Evolutionary conservation across 1,140 invertebrate species (phyloP), one percentile per base, ranked within the genome.

Genomic region (Brachionus asplanchnoidis): DNA sequence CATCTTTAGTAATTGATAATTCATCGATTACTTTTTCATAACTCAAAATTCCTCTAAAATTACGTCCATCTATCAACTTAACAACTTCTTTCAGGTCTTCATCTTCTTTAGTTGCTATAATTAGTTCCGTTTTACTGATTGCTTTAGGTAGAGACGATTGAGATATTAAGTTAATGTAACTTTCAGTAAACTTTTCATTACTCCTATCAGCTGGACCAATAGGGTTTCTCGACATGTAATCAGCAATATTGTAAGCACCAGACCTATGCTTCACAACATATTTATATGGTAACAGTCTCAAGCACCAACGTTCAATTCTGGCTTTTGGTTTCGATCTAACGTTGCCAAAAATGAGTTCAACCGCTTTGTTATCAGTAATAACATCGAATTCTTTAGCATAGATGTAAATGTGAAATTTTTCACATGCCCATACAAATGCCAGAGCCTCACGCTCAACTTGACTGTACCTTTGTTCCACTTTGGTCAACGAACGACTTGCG

Each of bases 401-500:
- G 6, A 84, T 23, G 44, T 84, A 84, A 12, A 23, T 17, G 12
- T 70, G n/a, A 26, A 66, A 68, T 20, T 70, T 73, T 46, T 84
- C 56, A 23, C 23, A 46, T 42, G 56, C 53, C 26, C 26, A 68
- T 12, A 84, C 32, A 40, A 66, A 26, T 8, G 80, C 80, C 28
- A 84, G 56, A 20, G 80, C 87, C 85, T 89, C 87, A 77, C 86
- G 86, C 46, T 89, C 88, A 8, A 88, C 87, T 3, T 83, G 84
- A 11, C 86, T 60, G 65, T 88, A 89, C 32, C 86, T 87, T 68
- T 42, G 68, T 84, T 89, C 88, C 3, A 86, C 46, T 26, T 32
- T 50, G 9, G n/a, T 26, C 28, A 84, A 68, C 23, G 53, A 53
- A n/a, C 80, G 32, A 7, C 87, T 88, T 6, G 86, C 87, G 92